Conservation (phyloP, 1,140 invertebrate genomes). For the Theocolax elegans region DNA sequence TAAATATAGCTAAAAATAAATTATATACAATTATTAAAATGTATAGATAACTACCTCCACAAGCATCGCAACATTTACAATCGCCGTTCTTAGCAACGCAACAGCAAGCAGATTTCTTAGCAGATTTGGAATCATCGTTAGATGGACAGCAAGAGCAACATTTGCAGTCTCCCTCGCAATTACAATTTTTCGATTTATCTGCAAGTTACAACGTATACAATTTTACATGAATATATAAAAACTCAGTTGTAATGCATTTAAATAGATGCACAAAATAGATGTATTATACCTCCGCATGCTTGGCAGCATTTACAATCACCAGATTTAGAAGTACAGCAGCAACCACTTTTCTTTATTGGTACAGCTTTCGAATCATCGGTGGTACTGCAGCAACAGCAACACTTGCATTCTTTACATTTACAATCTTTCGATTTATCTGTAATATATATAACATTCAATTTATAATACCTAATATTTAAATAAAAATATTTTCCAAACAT, state of each 20-base stretch:
- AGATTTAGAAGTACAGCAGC: neutral
- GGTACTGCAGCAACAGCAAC: neutral
- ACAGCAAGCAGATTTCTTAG: neutral
- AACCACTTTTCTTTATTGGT: neutral
- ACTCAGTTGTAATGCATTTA: no score
- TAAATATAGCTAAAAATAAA: neutral
- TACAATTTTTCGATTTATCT: constrained; percentile 2
- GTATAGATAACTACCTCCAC: neutral
- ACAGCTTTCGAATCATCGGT: neutral
- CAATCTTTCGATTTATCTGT: constrained; percentile 3
- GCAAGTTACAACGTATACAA: neutral
- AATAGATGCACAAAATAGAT: no score
- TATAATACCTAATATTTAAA: neutral
- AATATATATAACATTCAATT: neutral
- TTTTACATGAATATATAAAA: no score
- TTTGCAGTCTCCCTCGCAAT: constrained; percentile 6
- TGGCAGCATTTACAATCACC: constrained; percentile 11
- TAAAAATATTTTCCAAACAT: no score
- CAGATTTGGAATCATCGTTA: neutral
- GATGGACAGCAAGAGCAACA: neutral
- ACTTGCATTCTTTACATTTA: constrained; percentile 24
- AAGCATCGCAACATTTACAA: neutral
- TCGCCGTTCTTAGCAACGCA: neutral
- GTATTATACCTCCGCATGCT: neutral
- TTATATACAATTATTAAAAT: neutral